Evolutionary conservation across 1,140 invertebrate species (phyloP), one percentile per base, ranked within the genome.

Genomic region (Forficula auricularia): DNA sequence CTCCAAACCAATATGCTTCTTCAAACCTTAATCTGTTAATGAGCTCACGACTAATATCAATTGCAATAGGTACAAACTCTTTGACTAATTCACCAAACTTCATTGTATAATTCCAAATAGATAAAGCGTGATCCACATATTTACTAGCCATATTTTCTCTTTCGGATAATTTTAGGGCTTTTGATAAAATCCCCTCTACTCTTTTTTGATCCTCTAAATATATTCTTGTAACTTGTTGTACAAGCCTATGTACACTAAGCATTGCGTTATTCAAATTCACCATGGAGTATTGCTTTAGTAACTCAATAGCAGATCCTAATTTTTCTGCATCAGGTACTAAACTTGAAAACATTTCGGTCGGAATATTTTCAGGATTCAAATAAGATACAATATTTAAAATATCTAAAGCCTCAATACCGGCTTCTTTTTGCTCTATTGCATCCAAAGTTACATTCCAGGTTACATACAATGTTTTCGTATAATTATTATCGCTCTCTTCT

Each of bases 401-500:
- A 2, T 43, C 39, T 43, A 44, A 18, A 30, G 44, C 44, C 2
- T 44, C 48, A 22, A 32, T 35, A 14, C 51, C 48, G 37, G 44
- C 27, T 34, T 49, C 30, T 16, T 41, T 43, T n/a, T 39, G 8
- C 13, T 40, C 22, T 18, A 51, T 49, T 15, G 12, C 20, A 32
- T 52, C 41, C 10, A 52, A 19, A 7, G 50, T 52, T n/a, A 52
- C 34, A 12, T 49, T 40, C 44, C 45, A 52, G 31, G 47, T 45
- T 37, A 33, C 34, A 34, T 44, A 47, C 10, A 19, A 44, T 27
- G 50, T 52, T 45, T 40, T 44, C 13, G 43, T 44, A 43, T 52
- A 52, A 10, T 18, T 8, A 46, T 43, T 35, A 18, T 33, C 22
- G 19, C 8, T 40, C 3, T 45, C 44, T 4, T 46, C 13, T 12